Evolutionary conservation across 2,888 invertebrate species (phyloP).

Genomic region (Notodonta ziczac): DNA sequence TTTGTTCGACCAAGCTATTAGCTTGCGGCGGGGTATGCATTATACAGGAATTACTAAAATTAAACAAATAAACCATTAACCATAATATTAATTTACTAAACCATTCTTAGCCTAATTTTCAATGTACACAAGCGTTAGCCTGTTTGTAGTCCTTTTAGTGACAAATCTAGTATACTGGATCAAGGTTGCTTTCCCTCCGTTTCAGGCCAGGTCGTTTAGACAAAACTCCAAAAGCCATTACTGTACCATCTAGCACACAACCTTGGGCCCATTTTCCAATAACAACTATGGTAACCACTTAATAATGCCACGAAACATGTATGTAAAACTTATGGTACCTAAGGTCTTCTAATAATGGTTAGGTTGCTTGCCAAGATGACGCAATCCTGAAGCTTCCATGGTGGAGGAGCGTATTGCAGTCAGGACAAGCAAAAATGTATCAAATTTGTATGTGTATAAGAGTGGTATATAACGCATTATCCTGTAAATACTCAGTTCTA

Average conservation of each 20-base stretch:
- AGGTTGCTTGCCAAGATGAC: constrained; percentile 42
- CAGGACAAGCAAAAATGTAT: constrained; percentile 22
- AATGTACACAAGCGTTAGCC: not conserved
- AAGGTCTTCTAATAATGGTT: constrained; percentile 48
- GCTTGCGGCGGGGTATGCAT: not conserved
- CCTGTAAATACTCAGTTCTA: constrained; percentile 27
- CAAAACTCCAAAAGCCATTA: constrained; percentile 42
- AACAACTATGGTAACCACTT: constrained; percentile 42
- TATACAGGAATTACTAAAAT: not conserved
- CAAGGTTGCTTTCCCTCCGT: constrained; percentile 28
- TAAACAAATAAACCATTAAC: no score
- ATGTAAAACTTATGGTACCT: constrained; percentile 12
- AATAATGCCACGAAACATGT: constrained; percentile 4
- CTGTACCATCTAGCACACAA: constrained; percentile 39
- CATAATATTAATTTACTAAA: no score
- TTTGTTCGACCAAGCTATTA: constrained; percentile 23
- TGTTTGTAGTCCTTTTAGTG: constrained; percentile 6
- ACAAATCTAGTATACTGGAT: constrained; percentile 16
- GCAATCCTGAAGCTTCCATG: constrained; percentile 53
- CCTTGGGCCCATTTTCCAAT: constrained; percentile 54
- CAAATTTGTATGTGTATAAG: constrained; percentile 20
- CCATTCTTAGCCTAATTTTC: not conserved
- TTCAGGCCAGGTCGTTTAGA: constrained; percentile 22
- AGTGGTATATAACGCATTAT: constrained; percentile 11
- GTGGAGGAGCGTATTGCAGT: constrained; percentile 18